Conservation (phyloP, 2,888 invertebrate species). For the Argynnis bischoffii region DNA sequence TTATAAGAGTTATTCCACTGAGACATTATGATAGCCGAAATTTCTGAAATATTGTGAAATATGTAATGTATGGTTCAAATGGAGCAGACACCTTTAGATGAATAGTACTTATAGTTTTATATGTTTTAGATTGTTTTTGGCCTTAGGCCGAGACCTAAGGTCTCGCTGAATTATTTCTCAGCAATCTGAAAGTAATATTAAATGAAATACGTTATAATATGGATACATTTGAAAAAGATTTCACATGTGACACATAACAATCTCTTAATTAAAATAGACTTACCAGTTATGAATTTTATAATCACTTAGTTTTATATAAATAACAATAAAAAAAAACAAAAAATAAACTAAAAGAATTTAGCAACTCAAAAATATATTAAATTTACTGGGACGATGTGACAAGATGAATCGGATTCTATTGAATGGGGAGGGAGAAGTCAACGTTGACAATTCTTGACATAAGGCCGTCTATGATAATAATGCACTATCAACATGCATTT, state of each 20-base stretch:
- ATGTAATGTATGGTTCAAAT: slow-evolving; percentile 34
- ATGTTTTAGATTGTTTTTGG: slow-evolving; percentile 45
- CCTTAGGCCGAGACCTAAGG: slow-evolving; percentile 78
- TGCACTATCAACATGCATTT: background rate
- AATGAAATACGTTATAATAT: slow-evolving; percentile 43
- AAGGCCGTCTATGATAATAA: background rate
- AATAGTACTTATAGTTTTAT: slow-evolving; percentile 43
- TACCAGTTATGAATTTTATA: slow-evolving; percentile 56
- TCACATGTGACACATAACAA: slow-evolving; percentile 56
- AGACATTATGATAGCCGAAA: slow-evolving; percentile 60
- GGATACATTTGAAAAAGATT: slow-evolving; percentile 44
- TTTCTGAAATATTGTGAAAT: slow-evolving; percentile 53
- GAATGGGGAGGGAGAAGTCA: slow-evolving; percentile 48
- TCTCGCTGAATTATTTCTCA: slow-evolving; percentile 40
- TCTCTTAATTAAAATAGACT: slow-evolving; percentile 45
- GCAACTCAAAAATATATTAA: slow-evolving; percentile 63
- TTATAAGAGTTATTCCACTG: slow-evolving; percentile 75
- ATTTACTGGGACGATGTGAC: slow-evolving; percentile 54
- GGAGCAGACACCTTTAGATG: slow-evolving; percentile 41
- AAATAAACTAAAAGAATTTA: slow-evolving; percentile 72
- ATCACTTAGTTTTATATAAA: slow-evolving; percentile 50
- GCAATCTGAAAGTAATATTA: slow-evolving; percentile 45
- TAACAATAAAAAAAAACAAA: slow-evolving; percentile 54
- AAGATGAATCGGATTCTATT: slow-evolving; percentile 64
- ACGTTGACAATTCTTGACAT: slow-evolving; percentile 50